phyloP scores from a whole-genome alignment of 2,888 invertebrate genomes.

The Thera obeliscata region DNA sequence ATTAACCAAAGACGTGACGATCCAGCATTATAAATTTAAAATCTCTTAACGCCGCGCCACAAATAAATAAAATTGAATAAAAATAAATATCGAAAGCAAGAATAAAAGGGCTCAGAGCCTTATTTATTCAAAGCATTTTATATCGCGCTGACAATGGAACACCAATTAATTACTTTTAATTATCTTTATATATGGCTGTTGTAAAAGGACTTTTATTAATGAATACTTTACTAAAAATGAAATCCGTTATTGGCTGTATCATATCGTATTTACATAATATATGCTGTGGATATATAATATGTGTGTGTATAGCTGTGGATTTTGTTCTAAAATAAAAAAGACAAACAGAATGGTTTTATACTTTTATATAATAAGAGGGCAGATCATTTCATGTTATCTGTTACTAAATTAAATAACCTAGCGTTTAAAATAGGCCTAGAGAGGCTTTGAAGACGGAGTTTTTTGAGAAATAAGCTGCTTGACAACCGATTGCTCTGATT shows the following conservation, averaged over 20 bases:
- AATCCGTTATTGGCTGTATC: too few species aligned
- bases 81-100: conserved; percentile 58
- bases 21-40: conserved; percentile 75
- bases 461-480: too few species aligned
- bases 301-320: too few species aligned
- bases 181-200: conserved; percentile 15
- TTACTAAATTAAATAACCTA: too few species aligned
- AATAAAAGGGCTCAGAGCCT: conserved; percentile 39
- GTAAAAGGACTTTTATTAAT: conserved; percentile 6
- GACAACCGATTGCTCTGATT: too few species aligned
- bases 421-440: too few species aligned
- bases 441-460: too few species aligned
- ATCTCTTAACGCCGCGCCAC: conserved; percentile 63
- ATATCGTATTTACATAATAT: too few species aligned
- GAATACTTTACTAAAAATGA: too few species aligned
- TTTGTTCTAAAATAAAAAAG: not conserved
- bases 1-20: conserved; percentile 78
- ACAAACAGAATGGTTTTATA: not conserved
- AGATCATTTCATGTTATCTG: too few species aligned
- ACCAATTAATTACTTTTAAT: conserved; percentile 39
- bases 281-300: too few species aligned
- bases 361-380: too few species aligned
- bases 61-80: conserved; percentile 40
- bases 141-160: conserved; percentile 42
- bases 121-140: conserved; percentile 43